Conservation (phyloP, 2,113 vertebrate genomes). For the Passer montanus region DNA sequence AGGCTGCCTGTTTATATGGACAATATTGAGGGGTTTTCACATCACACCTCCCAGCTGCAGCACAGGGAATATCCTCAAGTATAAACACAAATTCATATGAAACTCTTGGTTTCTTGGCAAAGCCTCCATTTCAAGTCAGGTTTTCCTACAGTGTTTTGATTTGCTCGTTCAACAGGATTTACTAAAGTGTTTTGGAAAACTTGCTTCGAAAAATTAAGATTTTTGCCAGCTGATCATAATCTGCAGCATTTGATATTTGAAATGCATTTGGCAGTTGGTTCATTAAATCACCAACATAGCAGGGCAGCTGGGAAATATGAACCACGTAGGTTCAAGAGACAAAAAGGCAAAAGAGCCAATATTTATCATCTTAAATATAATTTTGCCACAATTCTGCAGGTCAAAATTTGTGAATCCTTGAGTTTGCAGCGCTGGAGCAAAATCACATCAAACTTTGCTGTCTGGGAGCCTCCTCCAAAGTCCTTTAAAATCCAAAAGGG, state of each 20-base stretch:
- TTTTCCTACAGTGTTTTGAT: conserved; percentile 12
- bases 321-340: not conserved
- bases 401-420: not conserved
- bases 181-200: not conserved
- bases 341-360: not conserved
- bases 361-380: not conserved
- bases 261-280: not conserved
- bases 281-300: not conserved
- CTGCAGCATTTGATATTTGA: not conserved
- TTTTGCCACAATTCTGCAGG: not conserved
- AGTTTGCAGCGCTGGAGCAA: not conserved
- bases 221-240: conserved; percentile 2
- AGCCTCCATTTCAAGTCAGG: not conserved
- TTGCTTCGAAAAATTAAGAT: not conserved
- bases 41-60: not conserved
- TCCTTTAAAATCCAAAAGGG: not conserved
- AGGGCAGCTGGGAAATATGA: not conserved
- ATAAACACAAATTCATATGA: not conserved
- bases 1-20: not conserved
- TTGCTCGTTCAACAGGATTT: not conserved
- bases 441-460: not conserved
- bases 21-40: not conserved
- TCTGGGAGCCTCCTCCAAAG: not conserved
- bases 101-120: not conserved
- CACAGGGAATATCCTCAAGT: not conserved